Percentiles rank a stretch among this genome's conserved stretches.
These are phyloP conservation scores for Calvadosia cruxmelitensis DNA, from an alignment of 30 jellyfish, hydroid and myxozoan genomes.

Conservation along the genomic window DNA sequence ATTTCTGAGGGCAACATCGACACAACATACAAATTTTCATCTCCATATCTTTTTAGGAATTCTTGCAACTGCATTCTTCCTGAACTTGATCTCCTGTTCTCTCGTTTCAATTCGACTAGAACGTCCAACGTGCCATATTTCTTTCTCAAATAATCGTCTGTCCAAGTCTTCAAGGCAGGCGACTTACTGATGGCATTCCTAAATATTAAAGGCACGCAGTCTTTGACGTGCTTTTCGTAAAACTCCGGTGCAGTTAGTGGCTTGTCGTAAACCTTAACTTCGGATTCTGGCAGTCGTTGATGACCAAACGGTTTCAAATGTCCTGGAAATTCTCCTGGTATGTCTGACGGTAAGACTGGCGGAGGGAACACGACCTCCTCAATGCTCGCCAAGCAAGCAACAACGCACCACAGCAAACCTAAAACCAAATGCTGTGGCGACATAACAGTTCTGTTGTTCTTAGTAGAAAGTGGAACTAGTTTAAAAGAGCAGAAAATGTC, in stretches of 20 bases:
- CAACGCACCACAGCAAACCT: background rate
- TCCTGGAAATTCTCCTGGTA: constrained; percentile 38
- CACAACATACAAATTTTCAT: constrained; percentile 65
- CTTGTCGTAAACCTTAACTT: constrained; percentile 41
- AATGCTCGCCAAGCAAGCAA: background rate
- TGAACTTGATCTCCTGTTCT: constrained; percentile 50
- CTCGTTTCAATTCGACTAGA: constrained; percentile 60
- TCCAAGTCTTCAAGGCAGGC: constrained; percentile 59
- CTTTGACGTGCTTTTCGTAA: constrained; percentile 54
- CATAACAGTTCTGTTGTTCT: too few relatives aligned
- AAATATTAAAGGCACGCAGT: constrained; percentile 45
- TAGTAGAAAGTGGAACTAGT: too few relatives aligned
- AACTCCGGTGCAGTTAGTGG: constrained; percentile 39
- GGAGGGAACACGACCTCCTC: constrained; percentile 48
- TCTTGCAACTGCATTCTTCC: constrained; percentile 63
- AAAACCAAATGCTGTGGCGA: too few relatives aligned
- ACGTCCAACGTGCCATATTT: constrained; percentile 77
- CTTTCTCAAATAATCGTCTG: constrained; percentile 48
- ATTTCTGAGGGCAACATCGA: constrained; percentile 73
- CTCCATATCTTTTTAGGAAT: constrained; percentile 38
- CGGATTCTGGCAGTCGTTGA: constrained; percentile 64
- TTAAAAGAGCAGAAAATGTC: too few relatives aligned
- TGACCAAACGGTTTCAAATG: constrained; percentile 65
- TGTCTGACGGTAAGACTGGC: background rate
- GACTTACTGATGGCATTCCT: constrained; percentile 46